Percentiles rank a stretch among this genome's conserved stretches.
These are phyloP conservation scores for Ischnura elegans DNA, from an alignment of 2,888 invertebrate species.

Conservation along the genomic window DNA sequence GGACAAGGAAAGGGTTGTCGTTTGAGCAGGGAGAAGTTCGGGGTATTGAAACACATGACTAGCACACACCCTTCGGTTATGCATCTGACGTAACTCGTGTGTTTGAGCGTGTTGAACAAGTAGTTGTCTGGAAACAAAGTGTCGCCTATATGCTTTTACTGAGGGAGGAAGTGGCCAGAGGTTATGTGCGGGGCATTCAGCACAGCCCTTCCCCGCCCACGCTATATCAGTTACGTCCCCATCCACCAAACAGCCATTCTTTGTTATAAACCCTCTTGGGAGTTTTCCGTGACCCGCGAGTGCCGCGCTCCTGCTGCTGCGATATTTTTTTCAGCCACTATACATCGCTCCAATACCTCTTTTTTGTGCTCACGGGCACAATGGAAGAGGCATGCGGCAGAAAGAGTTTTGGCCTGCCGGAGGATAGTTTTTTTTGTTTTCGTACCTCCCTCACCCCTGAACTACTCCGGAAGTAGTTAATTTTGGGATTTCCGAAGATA, in stretches of 20 bases:
- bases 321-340: background rate
- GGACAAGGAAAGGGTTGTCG: background rate
- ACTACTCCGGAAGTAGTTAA: constrained; percentile 21
- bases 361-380: background rate
- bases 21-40: too few relatives aligned
- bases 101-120: constrained; percentile 23
- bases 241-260: background rate
- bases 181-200: background rate
- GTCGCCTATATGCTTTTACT: constrained; percentile 21
- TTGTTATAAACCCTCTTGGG: background rate
- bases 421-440: background rate
- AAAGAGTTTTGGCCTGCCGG: background rate
- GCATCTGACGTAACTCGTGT: constrained; percentile 21
- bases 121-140: constrained; percentile 31
- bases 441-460: background rate
- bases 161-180: constrained; percentile 35
- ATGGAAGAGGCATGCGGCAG: constrained; percentile 3
- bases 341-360: background rate
- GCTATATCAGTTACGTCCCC: too few relatives aligned
- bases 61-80: background rate
- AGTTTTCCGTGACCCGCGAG: background rate
- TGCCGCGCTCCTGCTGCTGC: background rate
- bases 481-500: constrained; percentile 31
- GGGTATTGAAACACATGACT: background rate
- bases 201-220: background rate